Base-by-base conservation (phyloP, 2,888 invertebrate genomes). In the Acleris cristana region DNA sequence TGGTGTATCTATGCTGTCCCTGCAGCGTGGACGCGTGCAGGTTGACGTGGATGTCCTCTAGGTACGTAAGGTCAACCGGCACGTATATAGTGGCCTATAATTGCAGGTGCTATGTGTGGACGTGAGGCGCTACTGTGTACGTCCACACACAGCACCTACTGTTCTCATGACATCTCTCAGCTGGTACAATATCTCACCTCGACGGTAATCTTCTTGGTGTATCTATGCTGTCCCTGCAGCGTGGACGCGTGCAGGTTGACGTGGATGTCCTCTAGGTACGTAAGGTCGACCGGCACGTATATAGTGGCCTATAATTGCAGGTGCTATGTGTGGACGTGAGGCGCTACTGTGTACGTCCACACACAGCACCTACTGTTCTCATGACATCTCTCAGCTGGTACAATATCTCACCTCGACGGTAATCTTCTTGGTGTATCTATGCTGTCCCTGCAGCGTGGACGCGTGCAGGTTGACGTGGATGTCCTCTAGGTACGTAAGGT, bases 221-320 rank as follows among this genome's bases (percentile, higher is more conserved):
- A 94, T 70, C 94, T 92, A 78, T 97, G 96, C 70, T 94, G 95
- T 4, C 97, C 97, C 60, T 97, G 94, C 44, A 97, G 90, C 0
- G 96, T 95, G 2, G 94, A 93, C n/a, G 97, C 98, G 81, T 96
- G 95, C n/a, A 98, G 90, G 6, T 95, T 95, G 1, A 98, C 95
- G 69, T 94, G 74, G 12, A 96, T 94, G 73, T 96, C 95, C 1
- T 98, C 98, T 19, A 97, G 91, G 30, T 95, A 93, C 10, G 95
- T 95, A 0, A 98, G 96, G 58, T 98, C 98, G 45, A 99, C 96
- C 0, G n/a, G 99, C 74, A 99, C 93, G 88, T 98, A 96, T 45
- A 99, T 97, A 49, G 97, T 95, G 45, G 95, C 94, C 0, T 7
- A 6, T 7, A 26, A 1, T 7, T 26, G 26, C 6, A 30, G 8